A percentile compares a stretch with the other conserved stretches of the same genome.
phyloP scores from a whole-genome alignment of 2,113 vertebrate genomes.

The Malurus melanocephalus region DNA sequence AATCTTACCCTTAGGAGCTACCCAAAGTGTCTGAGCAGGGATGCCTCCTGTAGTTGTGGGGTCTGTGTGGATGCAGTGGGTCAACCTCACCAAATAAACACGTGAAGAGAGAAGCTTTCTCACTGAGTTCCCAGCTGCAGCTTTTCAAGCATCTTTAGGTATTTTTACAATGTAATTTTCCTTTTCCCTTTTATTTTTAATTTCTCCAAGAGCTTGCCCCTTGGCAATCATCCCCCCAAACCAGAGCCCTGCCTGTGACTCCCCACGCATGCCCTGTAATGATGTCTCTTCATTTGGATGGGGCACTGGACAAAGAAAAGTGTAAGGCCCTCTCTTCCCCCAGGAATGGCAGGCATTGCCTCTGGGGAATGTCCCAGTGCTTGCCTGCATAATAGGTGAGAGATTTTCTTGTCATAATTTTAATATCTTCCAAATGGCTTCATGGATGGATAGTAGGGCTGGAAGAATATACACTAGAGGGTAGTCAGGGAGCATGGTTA shows the following conservation, averaged over 20 bases:
- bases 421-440: constrained; percentile 23
- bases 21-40: not conserved
- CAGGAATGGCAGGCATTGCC: not conserved
- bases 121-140: not conserved
- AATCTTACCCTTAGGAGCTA: not conserved
- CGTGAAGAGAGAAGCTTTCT: not conserved
- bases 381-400: constrained; percentile 22
- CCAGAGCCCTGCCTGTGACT: not conserved
- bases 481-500: constrained; percentile 60
- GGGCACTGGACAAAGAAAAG: not conserved
- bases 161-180: not conserved
- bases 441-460: constrained; percentile 7
- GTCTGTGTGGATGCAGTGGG: not conserved
- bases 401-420: constrained; percentile 17
- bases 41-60: not conserved
- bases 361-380: not conserved
- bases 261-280: not conserved
- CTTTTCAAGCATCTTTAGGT: not conserved
- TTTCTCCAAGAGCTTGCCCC: not conserved
- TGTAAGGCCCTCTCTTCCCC: not conserved
- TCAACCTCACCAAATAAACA: not conserved
- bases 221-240: not conserved
- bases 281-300: not conserved
- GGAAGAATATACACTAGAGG: constrained; percentile 55
- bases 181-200: not conserved